Evolutionary conservation across 1,140 invertebrate genomes (phyloP).

Genomic region (Drosophila pallidifrons): DNA sequence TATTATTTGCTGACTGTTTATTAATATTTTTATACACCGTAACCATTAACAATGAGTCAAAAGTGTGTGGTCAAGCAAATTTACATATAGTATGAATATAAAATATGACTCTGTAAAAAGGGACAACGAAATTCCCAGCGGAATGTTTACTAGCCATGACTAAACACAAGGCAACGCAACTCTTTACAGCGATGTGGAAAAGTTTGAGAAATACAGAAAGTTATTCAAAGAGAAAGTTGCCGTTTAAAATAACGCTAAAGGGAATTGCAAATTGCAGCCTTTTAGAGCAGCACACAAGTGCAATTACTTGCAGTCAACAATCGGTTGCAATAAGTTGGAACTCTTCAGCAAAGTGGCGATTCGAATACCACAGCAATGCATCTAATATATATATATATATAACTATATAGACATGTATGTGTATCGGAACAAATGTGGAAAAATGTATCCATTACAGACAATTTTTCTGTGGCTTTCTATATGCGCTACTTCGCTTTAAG

Average conservation of each 20-base stretch:
- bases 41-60: conserved; percentile 15
- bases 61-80: conserved; percentile 11
- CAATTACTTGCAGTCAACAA: conserved; percentile 14
- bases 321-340: conserved; percentile 3
- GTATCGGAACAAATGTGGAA: conserved; percentile 27
- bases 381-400: no score
- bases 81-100: conserved; percentile 9
- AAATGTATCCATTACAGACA: conserved; percentile 26
- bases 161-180: not conserved
- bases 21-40: conserved; percentile 22
- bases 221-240: not conserved
- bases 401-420: not conserved
- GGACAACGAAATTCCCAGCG: not conserved
- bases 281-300: conserved; percentile 6
- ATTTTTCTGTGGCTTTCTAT: conserved; percentile 19
- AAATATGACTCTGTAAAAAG: not conserved
- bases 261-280: not conserved
- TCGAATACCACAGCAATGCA: conserved; percentile 39
- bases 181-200: not conserved
- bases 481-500: conserved; percentile 49
- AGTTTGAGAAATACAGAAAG: not conserved
- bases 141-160: not conserved
- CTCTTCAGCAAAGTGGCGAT: conserved; percentile 52
- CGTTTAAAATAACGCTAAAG: conserved; percentile 1
- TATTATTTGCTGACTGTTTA: conserved; percentile 59